Base-by-base conservation (phyloP, 2,888 invertebrate species). In the Rhodophaea formosa region DNA sequence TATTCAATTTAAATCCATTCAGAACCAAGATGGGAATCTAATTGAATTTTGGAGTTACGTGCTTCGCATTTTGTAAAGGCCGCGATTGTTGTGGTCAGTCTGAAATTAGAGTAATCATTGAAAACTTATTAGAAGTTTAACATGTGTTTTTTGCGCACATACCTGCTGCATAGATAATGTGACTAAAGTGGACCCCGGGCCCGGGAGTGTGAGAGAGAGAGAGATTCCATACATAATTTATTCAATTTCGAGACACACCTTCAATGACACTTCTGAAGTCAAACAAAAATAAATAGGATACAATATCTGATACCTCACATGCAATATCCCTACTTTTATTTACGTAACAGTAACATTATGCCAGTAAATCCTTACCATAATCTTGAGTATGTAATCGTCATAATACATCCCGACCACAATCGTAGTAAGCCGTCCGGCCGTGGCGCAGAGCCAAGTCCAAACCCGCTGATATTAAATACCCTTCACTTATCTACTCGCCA, bases 391-490 rank as follows among this genome's bases (percentile, higher is more conserved):
- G 35, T 46, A 53, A 35, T 35, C 54, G 32, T 30, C 44, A 53
- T 17, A 54, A 44, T 35, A 44, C 44, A 53, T 35, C 15, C 59
- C 62, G 56, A 67, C 64, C 59, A 63, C 64, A 63, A 67, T 61
- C 66, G 67, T 66, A 67, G 71, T 67, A 68, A 65, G 63, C 70
- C 66, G 71, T 63, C 65, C 64, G 62, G 57, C 60, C 57, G 58
- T 84, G 84, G 83, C 82, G 74, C 65, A 39, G 58, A 64, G 76
- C 84, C 86, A 84, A 74, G 65, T 65, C 70, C 64, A 59, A 74
- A 65, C 72, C 70, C 72, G 73, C 63, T 69, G 75, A 81, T 83
- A 84, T 85, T 82, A 82, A 88, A 79, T 85, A 89, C 76, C 77
- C 75, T 64, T 79, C 84, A 82, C 80, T 85, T 86, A 83, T 86